Conservation (phyloP, 2,113 vertebrate genomes). For the Lamprologus lemairii region DNA sequence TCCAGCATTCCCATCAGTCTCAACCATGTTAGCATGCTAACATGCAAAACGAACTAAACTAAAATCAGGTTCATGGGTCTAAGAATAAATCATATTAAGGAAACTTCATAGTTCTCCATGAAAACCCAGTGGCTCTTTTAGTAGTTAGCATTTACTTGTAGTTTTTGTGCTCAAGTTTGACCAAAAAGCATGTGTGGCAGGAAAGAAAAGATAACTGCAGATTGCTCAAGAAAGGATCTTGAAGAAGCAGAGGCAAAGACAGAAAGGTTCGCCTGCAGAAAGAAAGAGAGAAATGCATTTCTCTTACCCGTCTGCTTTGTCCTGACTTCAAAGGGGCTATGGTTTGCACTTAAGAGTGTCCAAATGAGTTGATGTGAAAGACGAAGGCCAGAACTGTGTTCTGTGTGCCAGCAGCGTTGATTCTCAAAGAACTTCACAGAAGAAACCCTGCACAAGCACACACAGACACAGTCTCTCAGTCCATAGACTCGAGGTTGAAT, state of each 20-base stretch:
- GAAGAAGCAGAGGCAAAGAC: not conserved
- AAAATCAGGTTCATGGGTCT: fast-evolving
- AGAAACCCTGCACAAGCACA: not conserved
- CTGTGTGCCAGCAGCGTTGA: slow-evolving; percentile 7
- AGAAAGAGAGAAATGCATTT: slow-evolving; percentile 31
- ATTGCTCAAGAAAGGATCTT: not conserved
- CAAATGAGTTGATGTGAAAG: slow-evolving; percentile 41
- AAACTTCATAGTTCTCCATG: not conserved
- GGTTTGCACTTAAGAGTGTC: slow-evolving; percentile 27
- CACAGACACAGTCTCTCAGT: not conserved
- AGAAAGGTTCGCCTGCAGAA: slow-evolving; percentile 8
- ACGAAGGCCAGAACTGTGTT: slow-evolving; percentile 16
- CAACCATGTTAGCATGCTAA: not conserved
- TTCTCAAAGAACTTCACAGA: slow-evolving; percentile 16
- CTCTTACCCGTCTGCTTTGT: slow-evolving; percentile 22
- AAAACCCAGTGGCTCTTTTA: not conserved
- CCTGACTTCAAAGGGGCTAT: slow-evolving; percentile 46
- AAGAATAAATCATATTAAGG: not conserved
- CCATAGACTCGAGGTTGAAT: not conserved
- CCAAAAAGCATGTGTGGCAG: not conserved
- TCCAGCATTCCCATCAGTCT: not conserved
- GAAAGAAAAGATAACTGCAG: not conserved
- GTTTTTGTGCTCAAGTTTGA: not conserved
- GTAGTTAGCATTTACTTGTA: not conserved
- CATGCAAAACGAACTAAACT: fast-evolving